Conservation (phyloP, 1,140 invertebrate species). For the Stegodyphus mimosarum region DNA sequence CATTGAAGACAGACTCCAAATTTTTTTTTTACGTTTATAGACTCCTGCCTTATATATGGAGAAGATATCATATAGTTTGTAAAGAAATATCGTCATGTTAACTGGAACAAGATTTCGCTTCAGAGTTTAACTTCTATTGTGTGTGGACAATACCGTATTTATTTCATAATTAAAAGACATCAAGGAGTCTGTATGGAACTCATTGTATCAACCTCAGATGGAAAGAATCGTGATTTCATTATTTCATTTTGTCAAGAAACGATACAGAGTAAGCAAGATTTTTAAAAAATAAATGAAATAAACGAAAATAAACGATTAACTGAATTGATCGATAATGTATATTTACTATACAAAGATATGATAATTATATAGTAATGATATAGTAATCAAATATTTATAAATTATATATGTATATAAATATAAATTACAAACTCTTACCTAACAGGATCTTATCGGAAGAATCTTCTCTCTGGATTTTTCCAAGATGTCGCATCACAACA, state of each 20-base stretch:
- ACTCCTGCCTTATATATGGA: neutral
- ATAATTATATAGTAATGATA: too few species aligned
- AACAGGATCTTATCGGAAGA: neutral
- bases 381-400: neutral
- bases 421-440: neutral
- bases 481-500: too few species aligned
- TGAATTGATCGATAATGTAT: too few species aligned
- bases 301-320: neutral
- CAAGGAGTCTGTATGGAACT: neutral
- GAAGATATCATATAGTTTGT: neutral
- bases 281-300: neutral
- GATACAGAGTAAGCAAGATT: neutral
- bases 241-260: conserved; percentile 9
- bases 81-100: neutral
- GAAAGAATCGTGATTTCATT: neutral
- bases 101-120: neutral
- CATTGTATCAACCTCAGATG: neutral
- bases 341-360: too few species aligned
- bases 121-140: neutral
- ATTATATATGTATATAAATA: too few species aligned
- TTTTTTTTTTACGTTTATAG: neutral
- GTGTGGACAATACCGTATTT: conserved; percentile 13
- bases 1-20: neutral
- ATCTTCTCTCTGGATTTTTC: too few species aligned
- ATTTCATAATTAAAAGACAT: neutral